Percentiles rank a stretch among this genome's conserved stretches.
Conservation (phyloP, 2,113 vertebrate genomes). For the Uria lomvia region DNA sequence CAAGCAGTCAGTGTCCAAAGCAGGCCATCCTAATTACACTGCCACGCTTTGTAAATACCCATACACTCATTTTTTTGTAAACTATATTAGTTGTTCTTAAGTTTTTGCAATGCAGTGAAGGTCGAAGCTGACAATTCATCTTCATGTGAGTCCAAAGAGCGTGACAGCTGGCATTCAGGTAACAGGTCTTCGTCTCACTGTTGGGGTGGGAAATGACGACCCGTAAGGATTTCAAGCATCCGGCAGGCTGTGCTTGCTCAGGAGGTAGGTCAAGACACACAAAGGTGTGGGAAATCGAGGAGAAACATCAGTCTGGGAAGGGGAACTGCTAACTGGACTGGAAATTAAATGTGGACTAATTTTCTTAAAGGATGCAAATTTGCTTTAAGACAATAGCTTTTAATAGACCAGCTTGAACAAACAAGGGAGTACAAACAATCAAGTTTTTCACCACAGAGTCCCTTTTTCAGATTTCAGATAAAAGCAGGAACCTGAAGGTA, state of each 20-base stretch:
- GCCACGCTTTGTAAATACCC: rapidly evolving
- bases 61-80: no score
- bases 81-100: not conserved
- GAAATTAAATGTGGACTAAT: not conserved
- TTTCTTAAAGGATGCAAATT: not conserved
- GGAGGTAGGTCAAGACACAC: not conserved
- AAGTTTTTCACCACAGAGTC: not conserved
- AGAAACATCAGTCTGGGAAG: not conserved
- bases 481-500: not conserved
- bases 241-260: not conserved
- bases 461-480: not conserved
- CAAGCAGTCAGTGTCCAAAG: not conserved
- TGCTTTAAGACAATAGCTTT: not conserved
- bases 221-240: not conserved
- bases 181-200: not conserved
- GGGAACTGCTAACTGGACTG: not conserved
- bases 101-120: not conserved
- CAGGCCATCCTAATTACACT: not conserved
- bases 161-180: not conserved
- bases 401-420: not conserved
- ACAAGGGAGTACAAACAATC: not conserved
- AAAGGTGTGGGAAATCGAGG: not conserved
- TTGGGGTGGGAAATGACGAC: not conserved
- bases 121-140: not conserved
- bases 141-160: not conserved